phyloP scores from a whole-genome alignment of 2,113 vertebrate genomes.

The Megaleporinus macrocephalus region DNA sequence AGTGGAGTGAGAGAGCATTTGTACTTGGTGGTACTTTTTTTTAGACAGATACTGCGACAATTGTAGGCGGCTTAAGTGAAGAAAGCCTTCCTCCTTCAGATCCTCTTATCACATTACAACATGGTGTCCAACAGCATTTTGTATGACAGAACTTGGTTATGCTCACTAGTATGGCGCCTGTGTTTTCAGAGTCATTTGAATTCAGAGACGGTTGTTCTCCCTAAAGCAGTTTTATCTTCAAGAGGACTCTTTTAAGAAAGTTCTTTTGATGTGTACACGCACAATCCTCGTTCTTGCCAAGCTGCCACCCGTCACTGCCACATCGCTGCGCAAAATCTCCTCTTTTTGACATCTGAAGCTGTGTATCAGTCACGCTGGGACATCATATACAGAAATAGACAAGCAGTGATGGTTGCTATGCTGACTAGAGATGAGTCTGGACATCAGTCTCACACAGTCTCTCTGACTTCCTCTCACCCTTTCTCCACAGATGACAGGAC shows the following conservation, averaged over 20 bases:
- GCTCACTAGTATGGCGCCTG: too few relatives aligned
- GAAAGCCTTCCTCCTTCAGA: too few relatives aligned
- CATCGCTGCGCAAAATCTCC: neutral
- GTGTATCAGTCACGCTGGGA: neutral
- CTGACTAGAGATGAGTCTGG: conserved; percentile 3
- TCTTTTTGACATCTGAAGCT: neutral
- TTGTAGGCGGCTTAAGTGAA: too few relatives aligned
- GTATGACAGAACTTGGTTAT: too few relatives aligned
- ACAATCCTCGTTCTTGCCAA: neutral
- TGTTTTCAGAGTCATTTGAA: too few relatives aligned
- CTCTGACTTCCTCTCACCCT: conserved; percentile 34
- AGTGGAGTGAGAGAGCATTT: neutral
- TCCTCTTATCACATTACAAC: too few relatives aligned
- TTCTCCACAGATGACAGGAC: conserved; percentile 82
- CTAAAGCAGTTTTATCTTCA: neutral
- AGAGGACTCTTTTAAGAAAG: neutral
- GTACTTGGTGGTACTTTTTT: neutral
- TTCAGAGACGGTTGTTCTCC: neutral
- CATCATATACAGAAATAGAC: neutral
- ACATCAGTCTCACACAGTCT: conserved; percentile 22
- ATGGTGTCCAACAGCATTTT: too few relatives aligned
- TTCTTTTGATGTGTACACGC: neutral
- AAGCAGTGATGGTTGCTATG: conserved; percentile 6
- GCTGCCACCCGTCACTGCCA: neutral
- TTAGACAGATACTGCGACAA: neutral